Conservation (phyloP, 2,797 vertebrate species). For the Glyptemys insculpta region DNA sequence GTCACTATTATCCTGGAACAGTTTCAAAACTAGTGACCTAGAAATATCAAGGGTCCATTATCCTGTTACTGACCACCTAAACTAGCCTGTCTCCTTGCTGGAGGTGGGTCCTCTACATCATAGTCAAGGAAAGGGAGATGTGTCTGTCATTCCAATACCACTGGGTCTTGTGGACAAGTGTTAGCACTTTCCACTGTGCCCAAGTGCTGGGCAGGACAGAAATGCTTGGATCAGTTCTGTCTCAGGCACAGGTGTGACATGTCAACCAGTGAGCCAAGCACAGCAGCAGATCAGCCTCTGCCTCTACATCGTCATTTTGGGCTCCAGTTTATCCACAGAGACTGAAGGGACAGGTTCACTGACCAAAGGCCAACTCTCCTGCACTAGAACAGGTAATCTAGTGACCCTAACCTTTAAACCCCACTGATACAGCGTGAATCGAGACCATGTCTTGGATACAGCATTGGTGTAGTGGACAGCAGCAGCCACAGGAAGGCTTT, state of each 20-base stretch:
- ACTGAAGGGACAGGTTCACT: background rate
- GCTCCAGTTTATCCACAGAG: background rate
- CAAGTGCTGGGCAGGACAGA: background rate
- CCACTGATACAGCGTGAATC: accelerated
- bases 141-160: background rate
- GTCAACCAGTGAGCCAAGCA: background rate
- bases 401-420: background rate
- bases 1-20: background rate
- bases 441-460: background rate
- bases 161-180: background rate
- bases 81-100: background rate
- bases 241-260: background rate
- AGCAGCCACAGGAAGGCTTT: background rate
- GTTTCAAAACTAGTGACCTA: background rate
- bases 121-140: background rate
- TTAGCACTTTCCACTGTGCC: background rate
- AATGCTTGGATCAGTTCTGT: background rate
- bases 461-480: background rate
- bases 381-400: background rate
- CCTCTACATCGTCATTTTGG: background rate
- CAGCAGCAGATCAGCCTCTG: background rate
- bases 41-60: background rate
- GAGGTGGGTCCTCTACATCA: background rate
- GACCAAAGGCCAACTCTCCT: background rate
- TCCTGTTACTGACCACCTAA: background rate